A percentile compares a stretch with the other conserved stretches of the same genome.
phyloP scores from a whole-genome alignment of 2,888 invertebrate genomes.

The Ernsta delagoae region DNA sequence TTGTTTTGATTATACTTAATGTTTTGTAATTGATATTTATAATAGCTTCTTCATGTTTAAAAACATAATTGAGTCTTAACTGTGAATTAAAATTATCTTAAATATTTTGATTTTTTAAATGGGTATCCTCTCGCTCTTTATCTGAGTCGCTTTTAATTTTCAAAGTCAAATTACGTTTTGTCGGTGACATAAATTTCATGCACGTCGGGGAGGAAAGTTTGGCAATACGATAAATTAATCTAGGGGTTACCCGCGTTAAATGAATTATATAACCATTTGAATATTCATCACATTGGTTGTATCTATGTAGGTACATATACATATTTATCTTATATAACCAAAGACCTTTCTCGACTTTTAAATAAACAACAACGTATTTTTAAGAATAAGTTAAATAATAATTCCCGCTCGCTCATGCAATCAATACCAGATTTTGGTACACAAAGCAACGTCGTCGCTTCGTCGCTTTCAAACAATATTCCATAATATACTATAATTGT shows the following conservation, averaged over 20 bases:
- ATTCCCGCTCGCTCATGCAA: slow-evolving; percentile 16
- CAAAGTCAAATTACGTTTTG: not conserved
- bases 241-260: no score
- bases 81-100: no score
- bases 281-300: no score
- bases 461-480: slow-evolving; percentile 55
- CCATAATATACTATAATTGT: slow-evolving; percentile 49
- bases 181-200: not conserved
- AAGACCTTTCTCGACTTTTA: no score
- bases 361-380: not conserved
- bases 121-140: not conserved
- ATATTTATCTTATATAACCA: no score
- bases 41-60: no score
- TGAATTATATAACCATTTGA: no score
- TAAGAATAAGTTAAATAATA: not conserved
- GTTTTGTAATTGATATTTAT: no score
- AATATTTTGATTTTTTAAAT: no score
- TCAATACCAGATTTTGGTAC: slow-evolving; percentile 15
- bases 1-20: not conserved
- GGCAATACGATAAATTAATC: no score
- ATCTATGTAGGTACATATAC: not conserved
- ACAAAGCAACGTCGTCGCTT: slow-evolving; percentile 53
- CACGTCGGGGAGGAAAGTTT: no score
- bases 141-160: not conserved
- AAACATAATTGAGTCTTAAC: no score